Percentiles rank a stretch among this genome's conserved stretches.
Evolutionary conservation across 2,113 vertebrate species (phyloP).

Genomic region (Oryzias woworae): DNA sequence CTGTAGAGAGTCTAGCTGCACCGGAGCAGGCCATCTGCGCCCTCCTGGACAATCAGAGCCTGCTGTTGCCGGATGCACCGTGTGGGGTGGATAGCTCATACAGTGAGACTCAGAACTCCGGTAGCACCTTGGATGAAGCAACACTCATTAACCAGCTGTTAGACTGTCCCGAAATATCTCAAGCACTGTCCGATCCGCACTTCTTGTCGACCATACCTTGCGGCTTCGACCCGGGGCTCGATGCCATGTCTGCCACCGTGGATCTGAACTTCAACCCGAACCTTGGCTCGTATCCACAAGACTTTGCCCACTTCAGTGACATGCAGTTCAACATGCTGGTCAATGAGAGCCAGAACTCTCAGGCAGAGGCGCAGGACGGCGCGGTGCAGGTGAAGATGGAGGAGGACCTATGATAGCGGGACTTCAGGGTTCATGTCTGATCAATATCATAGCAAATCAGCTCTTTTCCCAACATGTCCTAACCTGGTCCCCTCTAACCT

Average conservation of each 20-base stretch:
- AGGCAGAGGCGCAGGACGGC: conserved; percentile 39
- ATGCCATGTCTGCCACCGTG: conserved; percentile 17
- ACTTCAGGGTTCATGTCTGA: too few relatives aligned
- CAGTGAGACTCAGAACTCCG: conserved; percentile 29
- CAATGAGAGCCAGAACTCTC: conserved; percentile 54
- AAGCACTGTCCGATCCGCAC: background rate
- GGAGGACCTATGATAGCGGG: conserved; percentile 56
- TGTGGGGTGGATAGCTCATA: conserved; percentile 28
- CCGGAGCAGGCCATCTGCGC: conserved; percentile 49
- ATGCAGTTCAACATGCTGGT: conserved; percentile 70
- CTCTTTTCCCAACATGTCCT: background rate
- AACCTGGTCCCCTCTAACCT: background rate
- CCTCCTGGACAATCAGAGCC: conserved; percentile 13
- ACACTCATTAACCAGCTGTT: conserved; percentile 38
- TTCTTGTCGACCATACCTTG: background rate
- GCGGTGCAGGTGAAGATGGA: conserved; percentile 71
- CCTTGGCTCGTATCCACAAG: conserved; percentile 30
- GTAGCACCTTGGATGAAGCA: conserved; percentile 14
- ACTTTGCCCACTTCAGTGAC: conserved; percentile 68
- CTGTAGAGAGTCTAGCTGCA: conserved; percentile 45
- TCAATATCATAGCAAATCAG: background rate
- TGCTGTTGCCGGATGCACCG: conserved; percentile 29
- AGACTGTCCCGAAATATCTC: conserved; percentile 24
- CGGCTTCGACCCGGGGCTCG: conserved; percentile 19
- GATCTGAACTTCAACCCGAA: conserved; percentile 49